Conservation (phyloP, 2,113 vertebrate genomes). For the Mus spicilegus region DNA sequence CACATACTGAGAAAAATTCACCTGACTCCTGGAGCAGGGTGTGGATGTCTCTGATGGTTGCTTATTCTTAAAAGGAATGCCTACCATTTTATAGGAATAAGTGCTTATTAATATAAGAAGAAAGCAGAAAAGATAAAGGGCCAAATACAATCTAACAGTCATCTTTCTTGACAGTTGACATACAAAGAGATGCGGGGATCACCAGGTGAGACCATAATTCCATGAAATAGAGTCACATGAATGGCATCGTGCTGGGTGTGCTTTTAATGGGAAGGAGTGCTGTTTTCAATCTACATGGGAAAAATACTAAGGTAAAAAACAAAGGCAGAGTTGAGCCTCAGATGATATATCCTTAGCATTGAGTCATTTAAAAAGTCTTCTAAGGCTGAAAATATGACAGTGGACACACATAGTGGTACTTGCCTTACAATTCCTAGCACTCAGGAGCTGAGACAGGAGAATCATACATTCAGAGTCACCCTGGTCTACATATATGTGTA, state of each 20-base stretch:
- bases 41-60: neutral
- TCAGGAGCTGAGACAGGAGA: neutral
- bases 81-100: conserved; percentile 57
- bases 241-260: conserved; percentile 7
- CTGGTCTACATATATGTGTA: neutral
- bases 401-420: neutral
- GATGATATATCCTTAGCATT: neutral
- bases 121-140: conserved; percentile 55
- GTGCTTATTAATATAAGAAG: conserved; percentile 67
- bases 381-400: neutral
- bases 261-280: conserved; percentile 68
- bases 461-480: neutral
- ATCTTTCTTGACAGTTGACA: conserved; percentile 37
- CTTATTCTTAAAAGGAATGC: conserved; percentile 52
- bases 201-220: neutral
- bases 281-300: conserved; percentile 48
- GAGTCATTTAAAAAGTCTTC: conserved; percentile 36
- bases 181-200: conserved; percentile 35
- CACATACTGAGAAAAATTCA: neutral
- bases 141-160: conserved; percentile 50
- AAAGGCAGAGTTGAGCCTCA: conserved; percentile 50
- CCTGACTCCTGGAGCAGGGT: neutral
- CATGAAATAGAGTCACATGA: conserved; percentile 50
- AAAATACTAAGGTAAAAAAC: neutral
- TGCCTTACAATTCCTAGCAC: neutral